phyloP scores from a whole-genome alignment of 2,113 vertebrate species.

The Coturnix japonica region DNA sequence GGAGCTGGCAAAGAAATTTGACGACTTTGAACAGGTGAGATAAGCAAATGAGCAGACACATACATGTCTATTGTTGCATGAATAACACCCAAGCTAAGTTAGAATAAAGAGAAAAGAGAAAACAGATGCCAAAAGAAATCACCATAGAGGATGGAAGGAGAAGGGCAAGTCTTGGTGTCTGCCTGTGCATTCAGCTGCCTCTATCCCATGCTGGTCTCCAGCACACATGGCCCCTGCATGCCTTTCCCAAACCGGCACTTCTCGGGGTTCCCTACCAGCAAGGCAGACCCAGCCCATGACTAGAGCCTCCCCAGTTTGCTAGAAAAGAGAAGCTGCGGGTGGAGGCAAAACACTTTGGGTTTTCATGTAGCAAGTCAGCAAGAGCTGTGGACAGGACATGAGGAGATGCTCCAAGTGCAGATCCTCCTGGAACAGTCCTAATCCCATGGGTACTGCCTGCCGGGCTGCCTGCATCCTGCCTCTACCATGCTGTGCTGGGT shows the following conservation, averaged over 20 bases:
- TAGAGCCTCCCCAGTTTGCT: neutral
- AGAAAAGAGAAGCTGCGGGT: neutral
- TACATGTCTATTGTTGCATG: neutral
- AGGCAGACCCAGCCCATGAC: neutral
- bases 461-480: neutral
- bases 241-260: neutral
- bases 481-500: neutral
- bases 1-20: constrained; percentile 69
- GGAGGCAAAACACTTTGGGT: neutral
- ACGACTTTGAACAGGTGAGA: constrained; percentile 73
- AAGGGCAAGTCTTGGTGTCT: neutral
- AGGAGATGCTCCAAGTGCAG: neutral
- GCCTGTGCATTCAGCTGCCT: neutral
- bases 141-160: neutral
- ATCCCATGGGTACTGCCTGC: neutral
- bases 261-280: neutral
- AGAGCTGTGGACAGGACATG: neutral
- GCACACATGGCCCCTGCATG: neutral
- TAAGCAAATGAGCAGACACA: neutral
- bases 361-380: neutral
- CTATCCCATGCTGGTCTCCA: neutral
- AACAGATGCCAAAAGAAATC: neutral
- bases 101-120: neutral
- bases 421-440: neutral
- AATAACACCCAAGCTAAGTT: neutral